Evolutionary conservation across 2,888 invertebrate species (phyloP).

Genomic region (Nemotelus nigrinus): DNA sequence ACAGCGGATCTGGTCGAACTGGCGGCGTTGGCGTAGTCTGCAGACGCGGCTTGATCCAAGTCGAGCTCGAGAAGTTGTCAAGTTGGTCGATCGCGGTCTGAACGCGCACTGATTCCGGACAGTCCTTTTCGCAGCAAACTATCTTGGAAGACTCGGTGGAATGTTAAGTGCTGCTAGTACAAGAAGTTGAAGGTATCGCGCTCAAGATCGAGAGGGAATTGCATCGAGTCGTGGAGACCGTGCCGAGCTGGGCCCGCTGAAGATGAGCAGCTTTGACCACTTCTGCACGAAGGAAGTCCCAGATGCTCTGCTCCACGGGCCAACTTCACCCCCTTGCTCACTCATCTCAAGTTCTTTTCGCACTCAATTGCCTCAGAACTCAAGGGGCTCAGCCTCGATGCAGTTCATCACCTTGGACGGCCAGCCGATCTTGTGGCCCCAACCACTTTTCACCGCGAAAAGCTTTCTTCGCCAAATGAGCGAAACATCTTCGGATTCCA

Average conservation of each 20-base stretch:
- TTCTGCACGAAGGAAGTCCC: conserved; percentile 3
- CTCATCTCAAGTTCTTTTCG: not conserved
- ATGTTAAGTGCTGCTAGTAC: conserved; percentile 28
- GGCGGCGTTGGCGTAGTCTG: too few species aligned
- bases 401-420: conserved; percentile 17
- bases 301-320: not conserved
- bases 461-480: conserved; percentile 6
- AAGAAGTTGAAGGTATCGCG: conserved; percentile 25
- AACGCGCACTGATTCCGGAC: conserved; percentile 22
- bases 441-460: conserved; percentile 3
- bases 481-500: conserved; percentile 20
- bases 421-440: conserved; percentile 11
- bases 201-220: conserved; percentile 13
- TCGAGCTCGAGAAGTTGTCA: not conserved
- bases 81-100: conserved; percentile 36
- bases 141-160: conserved; percentile 10
- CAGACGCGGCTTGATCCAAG: too few species aligned
- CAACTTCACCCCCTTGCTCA: conserved; percentile 2
- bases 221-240: conserved; percentile 5
- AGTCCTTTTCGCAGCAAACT: conserved; percentile 35
- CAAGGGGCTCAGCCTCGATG: not conserved
- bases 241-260: not conserved
- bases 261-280: conserved; percentile 20
- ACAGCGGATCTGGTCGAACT: too few species aligned
- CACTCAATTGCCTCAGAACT: not conserved